phyloP scores from a whole-genome alignment of 2,888 invertebrate species.

The Dolichopus griseipennis region DNA sequence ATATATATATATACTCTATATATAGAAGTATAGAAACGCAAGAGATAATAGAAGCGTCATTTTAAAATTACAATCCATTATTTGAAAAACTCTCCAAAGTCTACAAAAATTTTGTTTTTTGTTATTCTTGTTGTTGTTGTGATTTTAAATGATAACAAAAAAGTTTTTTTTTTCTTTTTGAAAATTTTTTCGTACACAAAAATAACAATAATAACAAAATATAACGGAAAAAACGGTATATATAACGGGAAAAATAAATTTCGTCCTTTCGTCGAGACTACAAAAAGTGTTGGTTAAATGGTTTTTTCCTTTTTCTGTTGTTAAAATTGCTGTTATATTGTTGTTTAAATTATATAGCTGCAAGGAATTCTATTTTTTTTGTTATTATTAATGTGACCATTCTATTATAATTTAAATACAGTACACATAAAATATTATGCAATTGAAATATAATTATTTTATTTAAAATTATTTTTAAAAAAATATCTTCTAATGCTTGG shows the following conservation, averaged over 20 bases:
- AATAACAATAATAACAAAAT: too few relatives aligned
- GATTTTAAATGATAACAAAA: background rate
- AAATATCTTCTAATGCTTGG: too few relatives aligned
- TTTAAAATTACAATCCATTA: background rate
- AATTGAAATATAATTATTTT: too few relatives aligned
- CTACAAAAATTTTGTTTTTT: background rate
- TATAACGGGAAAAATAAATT: background rate
- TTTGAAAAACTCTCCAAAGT: slow-evolving; percentile 1
- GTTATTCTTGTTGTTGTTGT: background rate
- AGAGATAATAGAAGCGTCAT: background rate
- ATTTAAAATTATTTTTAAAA: too few relatives aligned
- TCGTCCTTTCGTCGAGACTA: background rate
- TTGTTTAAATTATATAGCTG: background rate
- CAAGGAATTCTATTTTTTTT: background rate
- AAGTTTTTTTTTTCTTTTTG: background rate
- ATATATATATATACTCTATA: too few relatives aligned
- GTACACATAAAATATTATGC: too few relatives aligned
- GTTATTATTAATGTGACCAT: too few relatives aligned
- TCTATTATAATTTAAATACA: too few relatives aligned
- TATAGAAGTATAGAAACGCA: too few relatives aligned
- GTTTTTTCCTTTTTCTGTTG: too few relatives aligned
- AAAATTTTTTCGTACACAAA: too few relatives aligned
- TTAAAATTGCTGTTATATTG: too few relatives aligned
- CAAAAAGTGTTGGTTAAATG: background rate
- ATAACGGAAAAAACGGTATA: background rate